These are phyloP conservation scores for Tiphia femorata DNA, from an alignment of 2,888 invertebrate species.

Conservation along the genomic window DNA sequence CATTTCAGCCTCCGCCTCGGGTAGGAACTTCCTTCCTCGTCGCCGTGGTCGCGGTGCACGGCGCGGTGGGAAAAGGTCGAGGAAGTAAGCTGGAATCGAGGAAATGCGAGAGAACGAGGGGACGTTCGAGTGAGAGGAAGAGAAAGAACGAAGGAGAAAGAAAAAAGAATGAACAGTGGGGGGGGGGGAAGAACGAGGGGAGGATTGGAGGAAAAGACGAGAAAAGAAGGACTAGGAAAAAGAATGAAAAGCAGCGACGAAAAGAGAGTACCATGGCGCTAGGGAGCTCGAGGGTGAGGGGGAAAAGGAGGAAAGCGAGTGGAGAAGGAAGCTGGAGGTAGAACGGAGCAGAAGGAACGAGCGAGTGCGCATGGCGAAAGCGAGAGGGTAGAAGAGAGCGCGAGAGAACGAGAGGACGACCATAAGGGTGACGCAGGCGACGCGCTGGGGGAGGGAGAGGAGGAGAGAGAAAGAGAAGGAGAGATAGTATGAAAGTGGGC, in stretches of 20 bases:
- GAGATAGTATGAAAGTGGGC: slow-evolving; percentile 40
- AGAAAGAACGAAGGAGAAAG: no score
- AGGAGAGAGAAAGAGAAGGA: slow-evolving; percentile 7
- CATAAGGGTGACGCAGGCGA: not conserved
- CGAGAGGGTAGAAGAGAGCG: slow-evolving; percentile 3
- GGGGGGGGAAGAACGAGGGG: not conserved
- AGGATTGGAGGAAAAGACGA: not conserved
- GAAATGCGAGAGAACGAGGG: no score
- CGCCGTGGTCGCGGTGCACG: slow-evolving; percentile 5
- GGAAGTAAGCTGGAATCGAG: not conserved
- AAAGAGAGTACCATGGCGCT: not conserved
- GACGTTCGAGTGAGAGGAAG: no score
- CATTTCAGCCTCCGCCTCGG: slow-evolving; percentile 13
- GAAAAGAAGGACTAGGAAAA: not conserved
- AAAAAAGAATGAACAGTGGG: not conserved
- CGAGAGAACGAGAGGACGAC: slow-evolving; percentile 2
- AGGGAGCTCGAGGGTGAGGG: not conserved
- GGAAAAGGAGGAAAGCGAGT: slow-evolving; percentile 1
- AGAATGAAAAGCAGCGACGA: not conserved
- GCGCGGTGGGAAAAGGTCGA: slow-evolving; percentile 1
- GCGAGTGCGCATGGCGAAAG: not conserved
- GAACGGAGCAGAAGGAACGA: no score
- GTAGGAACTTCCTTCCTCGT: no score
- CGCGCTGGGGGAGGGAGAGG: slow-evolving; percentile 6
- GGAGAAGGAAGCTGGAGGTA: no score